Evolutionary conservation across 2,113 vertebrate species (phyloP).

Genomic region (Engystomops pustulosus): DNA sequence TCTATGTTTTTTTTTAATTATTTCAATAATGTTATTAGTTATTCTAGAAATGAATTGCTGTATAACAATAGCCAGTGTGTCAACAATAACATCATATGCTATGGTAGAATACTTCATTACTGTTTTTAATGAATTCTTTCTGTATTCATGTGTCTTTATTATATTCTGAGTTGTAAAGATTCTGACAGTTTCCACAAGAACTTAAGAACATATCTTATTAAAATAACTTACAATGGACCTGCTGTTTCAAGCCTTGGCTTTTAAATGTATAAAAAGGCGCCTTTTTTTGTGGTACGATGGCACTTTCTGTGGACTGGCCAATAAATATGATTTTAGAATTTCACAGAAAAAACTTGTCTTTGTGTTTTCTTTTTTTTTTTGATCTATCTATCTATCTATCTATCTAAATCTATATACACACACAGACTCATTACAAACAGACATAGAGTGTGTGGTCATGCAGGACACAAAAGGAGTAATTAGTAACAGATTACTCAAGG

Average conservation of each 20-base stretch:
- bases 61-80: background rate
- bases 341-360: slow-evolving; percentile 71
- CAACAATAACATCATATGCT: slow-evolving; percentile 56
- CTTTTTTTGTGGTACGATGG: slow-evolving; percentile 80
- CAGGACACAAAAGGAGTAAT: too few species aligned
- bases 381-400: too few species aligned
- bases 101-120: background rate
- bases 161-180: slow-evolving; percentile 67
- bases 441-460: too few species aligned
- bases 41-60: slow-evolving; percentile 60
- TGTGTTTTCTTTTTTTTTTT: background rate
- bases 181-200: slow-evolving; percentile 65
- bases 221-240: slow-evolving; percentile 68
- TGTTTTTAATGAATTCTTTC: slow-evolving; percentile 17
- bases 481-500: too few species aligned
- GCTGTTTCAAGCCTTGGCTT: slow-evolving; percentile 73
- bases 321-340: slow-evolving; percentile 96
- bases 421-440: too few species aligned
- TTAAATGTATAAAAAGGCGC: slow-evolving; percentile 71
- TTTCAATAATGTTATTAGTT: slow-evolving; percentile 28
- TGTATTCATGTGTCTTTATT: slow-evolving; percentile 43
- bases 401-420: too few species aligned
- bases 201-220: slow-evolving; percentile 64
- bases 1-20: slow-evolving; percentile 30
- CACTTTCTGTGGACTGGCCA: slow-evolving; percentile 94